Percentiles rank a stretch among this genome's conserved stretches.
Conservation (phyloP, 1,140 invertebrate species). For the Drosophila santomea region DNA sequence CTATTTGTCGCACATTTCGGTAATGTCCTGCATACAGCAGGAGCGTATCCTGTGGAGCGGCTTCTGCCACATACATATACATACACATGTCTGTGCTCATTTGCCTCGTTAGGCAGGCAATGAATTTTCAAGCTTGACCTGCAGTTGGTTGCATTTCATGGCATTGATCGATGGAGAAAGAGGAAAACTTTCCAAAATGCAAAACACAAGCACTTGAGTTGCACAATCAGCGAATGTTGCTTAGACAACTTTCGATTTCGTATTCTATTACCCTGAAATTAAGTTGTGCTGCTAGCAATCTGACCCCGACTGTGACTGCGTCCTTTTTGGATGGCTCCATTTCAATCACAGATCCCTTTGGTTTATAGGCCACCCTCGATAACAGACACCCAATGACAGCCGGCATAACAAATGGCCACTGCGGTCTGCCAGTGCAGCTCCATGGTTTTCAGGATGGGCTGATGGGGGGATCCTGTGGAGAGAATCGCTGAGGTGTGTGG, state of each 20-base stretch:
- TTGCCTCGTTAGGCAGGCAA: slow-evolving; percentile 43
- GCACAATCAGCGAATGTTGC: background rate
- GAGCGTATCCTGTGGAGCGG: slow-evolving; percentile 5
- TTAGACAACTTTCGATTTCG: too few relatives aligned
- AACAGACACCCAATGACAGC: slow-evolving; percentile 40
- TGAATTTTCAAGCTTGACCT: slow-evolving; percentile 34
- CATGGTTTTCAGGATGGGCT: too few relatives aligned
- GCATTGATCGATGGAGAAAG: slow-evolving; percentile 37
- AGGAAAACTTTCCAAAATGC: background rate
- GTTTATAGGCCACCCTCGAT: background rate
- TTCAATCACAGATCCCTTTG: slow-evolving; percentile 31
- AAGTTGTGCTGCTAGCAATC: too few relatives aligned
- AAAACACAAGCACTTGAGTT: background rate
- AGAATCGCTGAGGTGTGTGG: slow-evolving; percentile 34
- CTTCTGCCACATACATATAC: slow-evolving; percentile 13
- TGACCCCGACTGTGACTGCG: background rate
- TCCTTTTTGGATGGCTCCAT: slow-evolving; percentile 3
- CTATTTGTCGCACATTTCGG: slow-evolving; percentile 57
- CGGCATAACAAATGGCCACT: slow-evolving; percentile 61
- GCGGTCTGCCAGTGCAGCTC: slow-evolving; percentile 31
- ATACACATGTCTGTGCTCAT: slow-evolving; percentile 4
- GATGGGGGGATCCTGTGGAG: background rate
- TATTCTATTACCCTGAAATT: too few relatives aligned
- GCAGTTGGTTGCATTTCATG: slow-evolving; percentile 11
- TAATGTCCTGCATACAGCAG: slow-evolving; percentile 36